phyloP scores from a whole-genome alignment of 2,888 invertebrate species.

The Thera britannica region DNA sequence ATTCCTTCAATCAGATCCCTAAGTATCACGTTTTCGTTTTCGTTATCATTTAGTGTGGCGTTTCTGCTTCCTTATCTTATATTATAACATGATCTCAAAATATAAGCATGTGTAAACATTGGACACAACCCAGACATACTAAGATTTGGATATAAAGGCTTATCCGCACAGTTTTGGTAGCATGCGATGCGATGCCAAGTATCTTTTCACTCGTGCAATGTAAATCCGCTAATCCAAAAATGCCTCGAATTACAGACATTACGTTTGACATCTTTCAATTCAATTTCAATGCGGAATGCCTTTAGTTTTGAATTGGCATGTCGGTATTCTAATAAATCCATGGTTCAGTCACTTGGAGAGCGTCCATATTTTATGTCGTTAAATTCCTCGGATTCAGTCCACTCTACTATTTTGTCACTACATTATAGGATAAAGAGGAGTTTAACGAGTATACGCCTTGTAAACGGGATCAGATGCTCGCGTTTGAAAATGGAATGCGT shows the following conservation, averaged over 20 bases:
- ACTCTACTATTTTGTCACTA: constrained; percentile 32
- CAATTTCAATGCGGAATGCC: constrained; percentile 28
- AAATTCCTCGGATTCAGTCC: constrained; percentile 31
- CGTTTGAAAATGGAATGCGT: constrained; percentile 24
- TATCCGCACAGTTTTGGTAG: neutral
- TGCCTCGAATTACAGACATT: constrained; percentile 18
- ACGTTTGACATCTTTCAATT: constrained; percentile 29
- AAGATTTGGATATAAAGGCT: constrained; percentile 17
- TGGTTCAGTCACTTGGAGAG: constrained; percentile 30
- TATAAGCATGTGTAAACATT: constrained; percentile 17
- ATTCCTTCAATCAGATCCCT: neutral
- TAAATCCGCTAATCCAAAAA: constrained; percentile 25
- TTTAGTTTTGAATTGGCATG: constrained; percentile 29
- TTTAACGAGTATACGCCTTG: constrained; percentile 27
- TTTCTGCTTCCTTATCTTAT: neutral
- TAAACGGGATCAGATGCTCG: constrained; percentile 19
- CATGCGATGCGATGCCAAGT: constrained; percentile 26
- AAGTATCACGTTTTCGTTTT: no score
- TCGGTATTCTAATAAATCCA: constrained; percentile 31
- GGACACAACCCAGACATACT: constrained; percentile 18
- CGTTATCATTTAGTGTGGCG: no score
- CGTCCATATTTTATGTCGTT: constrained; percentile 38
- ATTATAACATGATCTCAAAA: neutral
- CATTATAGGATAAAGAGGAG: constrained; percentile 29
- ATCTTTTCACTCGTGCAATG: constrained; percentile 13